Conservation (phyloP, 2,888 invertebrate genomes). For the Dolichopus griseipennis region DNA sequence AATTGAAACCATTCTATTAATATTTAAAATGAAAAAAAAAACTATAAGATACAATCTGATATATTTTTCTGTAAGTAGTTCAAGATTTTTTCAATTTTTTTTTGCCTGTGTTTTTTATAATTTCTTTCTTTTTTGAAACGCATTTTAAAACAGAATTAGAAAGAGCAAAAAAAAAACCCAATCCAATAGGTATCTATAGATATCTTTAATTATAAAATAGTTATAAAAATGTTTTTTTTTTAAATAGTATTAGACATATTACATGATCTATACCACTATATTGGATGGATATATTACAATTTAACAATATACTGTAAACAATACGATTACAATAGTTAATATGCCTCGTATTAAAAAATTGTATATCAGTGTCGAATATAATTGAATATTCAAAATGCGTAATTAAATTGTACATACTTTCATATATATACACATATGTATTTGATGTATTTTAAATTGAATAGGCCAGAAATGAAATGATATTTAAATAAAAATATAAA, state of each 20-base stretch:
- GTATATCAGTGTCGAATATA: background rate
- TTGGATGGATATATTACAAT: too few relatives aligned
- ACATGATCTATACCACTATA: too few relatives aligned
- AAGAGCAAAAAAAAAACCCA: background rate
- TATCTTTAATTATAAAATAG: background rate
- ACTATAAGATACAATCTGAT: too few relatives aligned
- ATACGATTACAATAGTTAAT: too few relatives aligned
- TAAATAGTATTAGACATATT: too few relatives aligned
- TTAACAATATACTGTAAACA: too few relatives aligned
- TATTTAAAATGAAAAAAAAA: background rate
- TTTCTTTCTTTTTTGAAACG: background rate
- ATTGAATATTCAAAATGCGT: background rate
- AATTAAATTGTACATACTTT: background rate
- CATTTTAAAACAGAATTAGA: background rate
- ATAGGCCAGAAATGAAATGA: too few relatives aligned
- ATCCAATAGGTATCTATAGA: too few relatives aligned
- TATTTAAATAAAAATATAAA: too few relatives aligned
- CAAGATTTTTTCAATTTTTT: background rate
- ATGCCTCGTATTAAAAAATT: too few relatives aligned
- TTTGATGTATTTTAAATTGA: too few relatives aligned
- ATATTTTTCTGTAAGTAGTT: background rate
- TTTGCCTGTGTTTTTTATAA: background rate
- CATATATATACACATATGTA: too few relatives aligned
- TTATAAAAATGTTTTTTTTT: background rate
- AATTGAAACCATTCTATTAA: background rate